A percentile compares a stretch with the other conserved stretches of the same genome.
Evolutionary conservation across 1,140 invertebrate species (phyloP).

Genomic region (Propsilocerus akamusi): DNA sequence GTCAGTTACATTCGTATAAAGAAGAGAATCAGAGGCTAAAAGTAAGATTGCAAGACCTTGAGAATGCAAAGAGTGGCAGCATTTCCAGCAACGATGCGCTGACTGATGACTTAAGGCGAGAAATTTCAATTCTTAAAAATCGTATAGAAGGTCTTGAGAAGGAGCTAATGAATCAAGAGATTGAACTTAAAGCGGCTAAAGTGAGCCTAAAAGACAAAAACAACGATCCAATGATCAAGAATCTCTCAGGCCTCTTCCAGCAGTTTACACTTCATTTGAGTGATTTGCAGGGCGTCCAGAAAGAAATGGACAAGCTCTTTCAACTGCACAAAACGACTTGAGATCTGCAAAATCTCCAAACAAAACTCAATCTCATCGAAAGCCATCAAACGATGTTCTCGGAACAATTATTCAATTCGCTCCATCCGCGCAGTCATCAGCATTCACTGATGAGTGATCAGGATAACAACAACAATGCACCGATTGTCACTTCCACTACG

Average conservation of each 20-base stretch:
- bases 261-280: constrained; percentile 19
- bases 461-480: constrained; percentile 1
- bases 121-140: constrained; percentile 19
- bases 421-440: not conserved
- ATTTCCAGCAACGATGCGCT: constrained; percentile 10
- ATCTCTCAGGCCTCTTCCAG: constrained; percentile 18
- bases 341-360: constrained; percentile 12
- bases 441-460: not conserved
- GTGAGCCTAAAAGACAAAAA: constrained; percentile 20
- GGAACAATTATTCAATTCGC: not conserved
- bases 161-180: constrained; percentile 20
- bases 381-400: not conserved
- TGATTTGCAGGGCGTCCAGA: constrained; percentile 25
- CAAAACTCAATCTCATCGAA: not conserved
- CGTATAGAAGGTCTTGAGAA: constrained; percentile 20
- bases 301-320: constrained; percentile 32
- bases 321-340: constrained; percentile 23
- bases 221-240: constrained; percentile 23
- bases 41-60: constrained; percentile 24
- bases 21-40: constrained; percentile 87
- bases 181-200: constrained; percentile 22
- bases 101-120: constrained; percentile 21
- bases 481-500: not conserved
- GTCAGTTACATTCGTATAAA: constrained; percentile 87
- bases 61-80: constrained; percentile 15